phyloP scores from a whole-genome alignment of 2,797 vertebrate species.

The Labroides dimidiatus region DNA sequence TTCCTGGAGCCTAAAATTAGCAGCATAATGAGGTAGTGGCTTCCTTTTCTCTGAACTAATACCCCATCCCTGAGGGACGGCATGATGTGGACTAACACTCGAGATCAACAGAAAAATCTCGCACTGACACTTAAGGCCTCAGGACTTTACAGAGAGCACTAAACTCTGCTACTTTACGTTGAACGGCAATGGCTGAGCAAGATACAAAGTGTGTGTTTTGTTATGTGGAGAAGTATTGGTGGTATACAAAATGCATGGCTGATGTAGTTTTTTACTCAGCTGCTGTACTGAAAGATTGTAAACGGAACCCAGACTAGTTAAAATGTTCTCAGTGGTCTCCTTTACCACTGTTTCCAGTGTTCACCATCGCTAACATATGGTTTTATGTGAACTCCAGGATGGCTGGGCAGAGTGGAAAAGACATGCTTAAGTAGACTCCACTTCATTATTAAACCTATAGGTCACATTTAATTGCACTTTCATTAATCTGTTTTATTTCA shows the following conservation, averaged over 20 bases:
- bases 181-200: not conserved
- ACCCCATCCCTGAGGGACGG: slow-evolving; percentile 75
- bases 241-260: not conserved
- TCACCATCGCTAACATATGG: slow-evolving; percentile 48
- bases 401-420: slow-evolving; percentile 70
- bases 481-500: slow-evolving; percentile 88
- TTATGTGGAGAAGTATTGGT: not conserved
- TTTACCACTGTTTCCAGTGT: slow-evolving; percentile 47
- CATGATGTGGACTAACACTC: slow-evolving; percentile 82
- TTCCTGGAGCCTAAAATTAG: slow-evolving; percentile 89
- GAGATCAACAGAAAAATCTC: slow-evolving; percentile 79
- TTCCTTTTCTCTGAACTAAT: slow-evolving; percentile 86
- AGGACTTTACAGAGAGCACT: slow-evolving; percentile 36
- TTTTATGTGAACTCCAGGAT: slow-evolving; percentile 67
- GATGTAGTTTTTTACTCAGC: not conserved
- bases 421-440: slow-evolving; percentile 76
- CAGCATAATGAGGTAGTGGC: slow-evolving; percentile 84
- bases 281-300: slow-evolving; percentile 26
- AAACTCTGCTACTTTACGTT: slow-evolving; percentile 5
- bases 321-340: slow-evolving; percentile 42
- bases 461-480: slow-evolving; percentile 85
- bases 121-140: slow-evolving; percentile 67
- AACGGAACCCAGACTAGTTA: slow-evolving; percentile 52
- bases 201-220: not conserved
- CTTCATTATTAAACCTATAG: slow-evolving; percentile 80